Percentiles rank a stretch among this genome's conserved stretches.
Conservation (phyloP, 2,797 vertebrate species). For the Periparus ater region DNA sequence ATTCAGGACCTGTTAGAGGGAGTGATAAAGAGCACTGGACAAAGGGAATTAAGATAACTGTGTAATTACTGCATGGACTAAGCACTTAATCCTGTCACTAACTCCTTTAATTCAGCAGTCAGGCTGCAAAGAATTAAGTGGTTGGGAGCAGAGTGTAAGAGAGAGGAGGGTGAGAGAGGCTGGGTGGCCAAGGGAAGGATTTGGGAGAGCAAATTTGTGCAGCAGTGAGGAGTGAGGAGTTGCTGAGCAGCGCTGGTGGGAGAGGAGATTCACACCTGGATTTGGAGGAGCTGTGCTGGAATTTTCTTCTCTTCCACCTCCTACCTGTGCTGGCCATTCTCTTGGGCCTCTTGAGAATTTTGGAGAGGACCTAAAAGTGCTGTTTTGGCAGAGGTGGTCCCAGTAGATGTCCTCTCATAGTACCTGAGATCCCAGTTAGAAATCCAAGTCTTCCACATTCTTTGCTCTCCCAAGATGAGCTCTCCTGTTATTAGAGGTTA, state of each 20-base stretch:
- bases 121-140: constrained; percentile 1
- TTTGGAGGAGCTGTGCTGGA: neutral
- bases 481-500: neutral
- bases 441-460: neutral
- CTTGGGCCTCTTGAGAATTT: neutral
- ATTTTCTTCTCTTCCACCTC: neutral
- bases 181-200: neutral
- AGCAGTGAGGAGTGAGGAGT: neutral
- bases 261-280: neutral
- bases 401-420: rapidly evolving
- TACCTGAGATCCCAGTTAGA: neutral
- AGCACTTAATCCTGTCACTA: constrained; percentile 21
- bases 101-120: neutral
- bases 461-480: neutral
- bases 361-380: neutral
- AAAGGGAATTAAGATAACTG: constrained; percentile 52
- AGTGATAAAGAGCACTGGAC: neutral
- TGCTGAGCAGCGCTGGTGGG: neutral
- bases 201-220: neutral
- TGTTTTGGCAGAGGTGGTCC: neutral
- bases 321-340: neutral
- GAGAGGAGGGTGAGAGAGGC: neutral
- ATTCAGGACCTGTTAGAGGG: neutral
- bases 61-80: constrained; percentile 15
- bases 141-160: neutral